Base-by-base conservation (phyloP, 2,888 invertebrate species). In the Ischnura elegans region DNA sequence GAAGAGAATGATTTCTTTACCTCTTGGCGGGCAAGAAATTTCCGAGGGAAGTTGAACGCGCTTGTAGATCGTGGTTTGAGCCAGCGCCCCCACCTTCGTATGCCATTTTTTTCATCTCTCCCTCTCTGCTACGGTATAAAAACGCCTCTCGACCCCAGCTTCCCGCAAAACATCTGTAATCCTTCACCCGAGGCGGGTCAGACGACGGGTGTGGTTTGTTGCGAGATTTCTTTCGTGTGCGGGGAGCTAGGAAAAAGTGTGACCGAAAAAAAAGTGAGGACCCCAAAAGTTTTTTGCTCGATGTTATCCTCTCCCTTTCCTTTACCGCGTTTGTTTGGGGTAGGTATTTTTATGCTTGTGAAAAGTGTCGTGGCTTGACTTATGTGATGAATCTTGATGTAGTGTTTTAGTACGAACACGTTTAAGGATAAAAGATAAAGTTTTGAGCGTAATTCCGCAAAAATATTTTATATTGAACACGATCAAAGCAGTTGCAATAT, bases 101-200 rank as follows among this genome's bases (percentile, higher is more conserved):
- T n/a, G n/a, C 13, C 36, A 36, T 76, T 76, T 76, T 76, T 13
- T 5, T 61, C 1, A 61, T 25, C 2, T 61, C 8, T 19, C 51
- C 19, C 0, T 19, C 51, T 51, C 51, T 19, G 51, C 16, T 25
- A n/a, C 8, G 21, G 2, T 61, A 76, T 36, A 76, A 76, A 76
- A 76, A 76, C 29, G 8, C 76, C 10, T 76, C 76, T 76, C 36
- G 36, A 76, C 76, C 76, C 16, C 76, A 6, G 5, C 25, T 0
- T 25, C 36, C 76, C 76, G 76, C 76, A 36, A 76, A 76, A 36
- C 76, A 76, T 76, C 36, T 76, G 76, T 76, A 76, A 76, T 36
- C 36, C 76, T 13, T 76, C 76, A 29, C 76, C 76, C 13, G n/a
- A 76, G 76, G 76, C 13, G 10, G 76, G 36, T 76, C 55, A 8